These are phyloP conservation scores for Lagocephalus sceleratus DNA, from an alignment of 2,797 vertebrate genomes.

Conservation along the genomic window DNA sequence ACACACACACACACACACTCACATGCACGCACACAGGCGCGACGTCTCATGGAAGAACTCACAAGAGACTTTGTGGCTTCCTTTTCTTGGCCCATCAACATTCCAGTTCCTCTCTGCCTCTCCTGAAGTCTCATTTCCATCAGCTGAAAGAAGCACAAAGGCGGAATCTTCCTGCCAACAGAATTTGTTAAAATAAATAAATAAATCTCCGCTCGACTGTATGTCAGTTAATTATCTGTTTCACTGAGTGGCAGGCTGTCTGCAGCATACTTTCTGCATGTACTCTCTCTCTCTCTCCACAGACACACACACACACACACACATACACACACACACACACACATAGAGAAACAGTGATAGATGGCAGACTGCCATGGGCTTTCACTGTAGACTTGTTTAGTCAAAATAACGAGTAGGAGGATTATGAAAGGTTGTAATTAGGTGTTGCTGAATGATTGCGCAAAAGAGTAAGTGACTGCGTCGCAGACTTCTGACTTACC, in stretches of 20 bases:
- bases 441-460: conserved; percentile 54
- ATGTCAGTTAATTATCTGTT: conserved; percentile 74
- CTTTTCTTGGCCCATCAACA: conserved; percentile 67
- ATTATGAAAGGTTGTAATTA: conserved; percentile 77
- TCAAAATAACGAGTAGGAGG: conserved; percentile 68
- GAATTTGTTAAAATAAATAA: conserved; percentile 61
- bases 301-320: conserved; percentile 4
- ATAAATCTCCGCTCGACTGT: conserved; percentile 45
- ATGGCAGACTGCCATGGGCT: conserved; percentile 62
- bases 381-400: conserved; percentile 72
- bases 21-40: conserved; percentile 22
- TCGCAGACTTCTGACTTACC: conserved; percentile 52
- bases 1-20: conserved; percentile 27
- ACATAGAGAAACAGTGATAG: conserved; percentile 7
- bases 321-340: conserved; percentile 1
- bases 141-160: conserved; percentile 60
- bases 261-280: conserved; percentile 47
- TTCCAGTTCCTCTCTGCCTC: conserved; percentile 50
- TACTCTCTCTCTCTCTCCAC: neutral
- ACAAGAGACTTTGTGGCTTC: conserved; percentile 64
- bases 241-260: conserved; percentile 66
- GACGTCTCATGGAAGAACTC: conserved; percentile 45
- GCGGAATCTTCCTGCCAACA: conserved; percentile 39
- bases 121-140: conserved; percentile 70
- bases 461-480: conserved; percentile 49